These are phyloP conservation scores for Oncorhynchus gorbuscha DNA, from an alignment of 2,113 vertebrate species.

Conservation along the genomic window DNA sequence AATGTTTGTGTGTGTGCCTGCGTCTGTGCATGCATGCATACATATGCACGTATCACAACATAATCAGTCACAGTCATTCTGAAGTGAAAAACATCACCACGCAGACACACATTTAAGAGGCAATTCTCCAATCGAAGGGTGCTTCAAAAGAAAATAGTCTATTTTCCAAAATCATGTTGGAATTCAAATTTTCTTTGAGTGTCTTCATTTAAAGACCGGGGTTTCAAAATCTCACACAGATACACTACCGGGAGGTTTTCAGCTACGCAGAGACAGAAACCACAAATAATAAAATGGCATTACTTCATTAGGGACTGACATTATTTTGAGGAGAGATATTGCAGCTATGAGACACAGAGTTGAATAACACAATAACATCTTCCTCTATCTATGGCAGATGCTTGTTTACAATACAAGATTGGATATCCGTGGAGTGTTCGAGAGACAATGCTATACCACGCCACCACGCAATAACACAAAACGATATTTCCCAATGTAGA, in stretches of 20 bases:
- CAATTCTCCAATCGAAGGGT: constrained; percentile 27
- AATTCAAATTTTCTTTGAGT: constrained; percentile 58
- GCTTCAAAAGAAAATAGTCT: constrained; percentile 44
- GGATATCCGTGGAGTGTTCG: constrained; percentile 58
- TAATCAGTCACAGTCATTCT: neutral
- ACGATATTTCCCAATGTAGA: constrained; percentile 64
- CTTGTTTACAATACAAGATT: constrained; percentile 67
- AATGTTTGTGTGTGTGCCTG: neutral
- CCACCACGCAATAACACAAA: constrained; percentile 59
- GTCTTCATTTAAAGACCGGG: constrained; percentile 58
- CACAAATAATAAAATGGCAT: constrained; percentile 64
- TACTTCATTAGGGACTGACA: constrained; percentile 72
- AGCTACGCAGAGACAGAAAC: constrained; percentile 42
- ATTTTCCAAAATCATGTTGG: constrained; percentile 66
- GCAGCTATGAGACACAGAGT: constrained; percentile 60
- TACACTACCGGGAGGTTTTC: constrained; percentile 17
- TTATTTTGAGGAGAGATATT: constrained; percentile 70
- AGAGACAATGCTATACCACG: constrained; percentile 58
- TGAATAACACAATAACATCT: constrained; percentile 64
- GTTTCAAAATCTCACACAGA: constrained; percentile 61
- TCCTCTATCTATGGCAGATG: constrained; percentile 31
- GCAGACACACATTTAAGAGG: neutral
- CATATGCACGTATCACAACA: neutral
- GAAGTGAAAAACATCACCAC: neutral
- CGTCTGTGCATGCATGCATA: neutral